Percentiles rank a stretch among this genome's conserved stretches.
phyloP scores from a whole-genome alignment of 1,140 invertebrate species.

The Cotesia chilonis region DNA sequence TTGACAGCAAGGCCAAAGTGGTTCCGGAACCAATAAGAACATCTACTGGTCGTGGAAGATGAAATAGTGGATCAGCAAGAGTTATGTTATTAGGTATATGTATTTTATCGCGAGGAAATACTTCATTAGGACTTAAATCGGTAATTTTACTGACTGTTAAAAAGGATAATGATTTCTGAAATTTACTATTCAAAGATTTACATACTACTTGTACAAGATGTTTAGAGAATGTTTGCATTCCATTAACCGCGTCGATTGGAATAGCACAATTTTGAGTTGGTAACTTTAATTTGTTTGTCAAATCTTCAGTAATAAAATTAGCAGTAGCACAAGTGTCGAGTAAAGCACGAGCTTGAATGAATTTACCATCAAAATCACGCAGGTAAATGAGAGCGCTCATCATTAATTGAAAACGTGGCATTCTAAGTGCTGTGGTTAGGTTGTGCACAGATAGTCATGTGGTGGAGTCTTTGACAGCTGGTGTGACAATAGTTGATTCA shows the following conservation, averaged over 20 bases:
- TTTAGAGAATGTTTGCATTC: constrained; percentile 6
- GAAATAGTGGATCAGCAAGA: constrained; percentile 37
- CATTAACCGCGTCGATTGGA: no score
- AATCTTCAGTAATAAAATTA: constrained; percentile 37
- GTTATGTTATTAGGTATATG: constrained; percentile 35
- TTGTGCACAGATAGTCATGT: no score
- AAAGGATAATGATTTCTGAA: constrained; percentile 34
- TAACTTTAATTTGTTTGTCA: constrained; percentile 33
- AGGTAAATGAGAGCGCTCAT: background rate
- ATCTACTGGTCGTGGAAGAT: constrained; percentile 31
- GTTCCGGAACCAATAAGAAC: constrained; percentile 32
- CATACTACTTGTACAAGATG: constrained; percentile 23
- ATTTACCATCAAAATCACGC: background rate
- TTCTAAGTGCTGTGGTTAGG: no score
- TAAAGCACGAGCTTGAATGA: constrained; percentile 29
- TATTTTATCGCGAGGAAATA: constrained; percentile 32
- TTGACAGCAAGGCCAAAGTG: constrained; percentile 26
- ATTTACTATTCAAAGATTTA: constrained; percentile 30
- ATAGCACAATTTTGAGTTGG: constrained; percentile 18
- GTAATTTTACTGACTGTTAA: constrained; percentile 34
- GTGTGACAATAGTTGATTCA: no score
- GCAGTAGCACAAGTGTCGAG: background rate
- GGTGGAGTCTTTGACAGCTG: no score
- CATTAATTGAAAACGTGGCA: constrained; percentile 22
- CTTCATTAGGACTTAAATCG: constrained; percentile 25